phyloP scores from a whole-genome alignment of 2,797 vertebrate species.

The Xenops minutus region DNA sequence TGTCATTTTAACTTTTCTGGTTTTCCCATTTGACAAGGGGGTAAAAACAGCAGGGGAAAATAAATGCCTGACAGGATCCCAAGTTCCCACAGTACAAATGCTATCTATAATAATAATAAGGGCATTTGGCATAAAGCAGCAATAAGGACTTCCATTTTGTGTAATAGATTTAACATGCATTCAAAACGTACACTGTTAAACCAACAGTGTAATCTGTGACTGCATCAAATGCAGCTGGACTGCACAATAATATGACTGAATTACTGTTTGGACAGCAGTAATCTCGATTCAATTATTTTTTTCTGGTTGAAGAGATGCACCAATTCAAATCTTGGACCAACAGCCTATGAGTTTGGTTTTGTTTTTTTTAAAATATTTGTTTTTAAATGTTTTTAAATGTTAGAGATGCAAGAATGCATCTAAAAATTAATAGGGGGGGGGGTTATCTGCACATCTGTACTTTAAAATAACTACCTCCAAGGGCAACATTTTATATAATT shows the following conservation, averaged over 20 bases:
- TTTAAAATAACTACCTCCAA: constrained; percentile 18
- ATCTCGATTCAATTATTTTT: background rate
- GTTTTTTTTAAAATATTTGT: background rate
- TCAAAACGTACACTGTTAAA: background rate
- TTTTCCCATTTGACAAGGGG: background rate
- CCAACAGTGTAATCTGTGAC: background rate
- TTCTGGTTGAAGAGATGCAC: constrained; percentile 19
- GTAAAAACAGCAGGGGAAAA: background rate
- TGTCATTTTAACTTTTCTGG: background rate
- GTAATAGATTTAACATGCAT: background rate
- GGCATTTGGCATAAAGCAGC: background rate
- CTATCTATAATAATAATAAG: background rate
- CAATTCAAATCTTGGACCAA: constrained; percentile 4
- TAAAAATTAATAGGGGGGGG: background rate
- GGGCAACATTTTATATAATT: background rate
- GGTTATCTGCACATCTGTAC: background rate
- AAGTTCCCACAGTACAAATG: background rate
- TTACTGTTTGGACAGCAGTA: background rate
- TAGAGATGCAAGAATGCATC: constrained; percentile 50
- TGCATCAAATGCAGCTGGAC: background rate
- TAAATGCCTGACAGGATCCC: background rate
- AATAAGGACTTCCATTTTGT: background rate
- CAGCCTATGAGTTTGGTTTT: background rate
- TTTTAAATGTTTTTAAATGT: too few relatives aligned
- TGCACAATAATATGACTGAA: background rate